Percentiles rank a stretch among this genome's conserved stretches.
phyloP scores from a whole-genome alignment of 2,797 vertebrate genomes.

The Bryconaethiops microstoma region DNA sequence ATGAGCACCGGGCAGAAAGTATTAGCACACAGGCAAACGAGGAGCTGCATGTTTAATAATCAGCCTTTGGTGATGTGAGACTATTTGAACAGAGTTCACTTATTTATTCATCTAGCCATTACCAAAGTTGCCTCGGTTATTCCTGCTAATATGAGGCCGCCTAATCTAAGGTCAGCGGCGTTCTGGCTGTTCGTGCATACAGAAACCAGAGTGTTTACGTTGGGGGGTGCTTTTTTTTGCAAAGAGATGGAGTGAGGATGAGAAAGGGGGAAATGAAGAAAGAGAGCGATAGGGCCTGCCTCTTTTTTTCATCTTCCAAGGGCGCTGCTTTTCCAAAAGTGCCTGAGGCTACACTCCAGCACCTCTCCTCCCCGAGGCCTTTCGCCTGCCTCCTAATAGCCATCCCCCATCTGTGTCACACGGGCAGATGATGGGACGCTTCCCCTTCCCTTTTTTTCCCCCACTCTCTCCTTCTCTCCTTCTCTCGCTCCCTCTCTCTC shows the following conservation, averaged over 20 bases:
- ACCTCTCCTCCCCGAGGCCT: constrained; percentile 98
- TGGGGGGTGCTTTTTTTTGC: constrained; percentile 67
- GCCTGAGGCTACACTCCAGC: constrained; percentile 96
- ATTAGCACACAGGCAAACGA: constrained; percentile 74
- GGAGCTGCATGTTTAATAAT: constrained; percentile 81
- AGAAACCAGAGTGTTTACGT: constrained; percentile 65
- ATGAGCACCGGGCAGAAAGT: constrained; percentile 75
- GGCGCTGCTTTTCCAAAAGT: constrained; percentile 96
- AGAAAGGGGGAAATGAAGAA: constrained; percentile 48
- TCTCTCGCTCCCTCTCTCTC: constrained; percentile 55
- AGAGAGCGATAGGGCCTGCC: constrained; percentile 55
- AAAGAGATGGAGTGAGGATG: constrained; percentile 46
- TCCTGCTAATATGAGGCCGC: background rate
- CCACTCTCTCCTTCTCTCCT: constrained; percentile 40
- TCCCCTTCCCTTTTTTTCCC: constrained; percentile 79
- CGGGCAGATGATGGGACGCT: constrained; percentile 97
- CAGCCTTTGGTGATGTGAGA: constrained; percentile 65
- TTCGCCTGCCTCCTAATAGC: constrained; percentile 97
- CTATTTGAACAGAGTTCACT: constrained; percentile 14
- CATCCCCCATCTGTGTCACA: constrained; percentile 99
- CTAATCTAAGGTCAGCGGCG: constrained; percentile 4
- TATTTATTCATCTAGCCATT: constrained; percentile 21
- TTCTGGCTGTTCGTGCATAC: constrained; percentile 12
- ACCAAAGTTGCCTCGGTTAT: background rate
- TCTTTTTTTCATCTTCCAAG: constrained; percentile 80